Evolutionary conservation across 2,113 vertebrate genomes (phyloP).

Genomic region (Poeciliopsis occidentalis): DNA sequence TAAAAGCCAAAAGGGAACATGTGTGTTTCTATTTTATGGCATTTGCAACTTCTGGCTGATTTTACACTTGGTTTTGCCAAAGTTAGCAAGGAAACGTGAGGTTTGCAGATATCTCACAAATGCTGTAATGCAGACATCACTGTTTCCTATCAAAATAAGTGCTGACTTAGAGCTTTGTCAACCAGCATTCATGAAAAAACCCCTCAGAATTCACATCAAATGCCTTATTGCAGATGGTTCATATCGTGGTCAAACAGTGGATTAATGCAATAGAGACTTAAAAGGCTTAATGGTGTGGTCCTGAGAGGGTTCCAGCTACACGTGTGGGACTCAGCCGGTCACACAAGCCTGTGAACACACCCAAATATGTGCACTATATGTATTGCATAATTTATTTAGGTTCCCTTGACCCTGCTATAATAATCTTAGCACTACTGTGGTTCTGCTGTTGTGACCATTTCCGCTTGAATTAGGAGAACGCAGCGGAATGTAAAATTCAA

Average conservation of each 20-base stretch:
- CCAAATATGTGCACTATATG: slow-evolving; percentile 11
- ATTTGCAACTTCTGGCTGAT: slow-evolving; percentile 13
- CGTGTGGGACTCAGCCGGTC: background rate
- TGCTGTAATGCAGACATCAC: slow-evolving; percentile 3
- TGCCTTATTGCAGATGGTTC: slow-evolving; percentile 11
- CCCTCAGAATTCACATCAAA: slow-evolving; percentile 8
- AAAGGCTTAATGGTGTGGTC: background rate
- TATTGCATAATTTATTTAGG: slow-evolving; percentile 30
- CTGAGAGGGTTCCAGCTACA: slow-evolving; percentile 30
- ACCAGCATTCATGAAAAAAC: background rate
- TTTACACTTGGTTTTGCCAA: slow-evolving; percentile 11
- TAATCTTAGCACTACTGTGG: slow-evolving; percentile 26
- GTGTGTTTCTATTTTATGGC: slow-evolving; percentile 5
- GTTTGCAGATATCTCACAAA: slow-evolving; percentile 14
- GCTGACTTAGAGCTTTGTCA: slow-evolving; percentile 7
- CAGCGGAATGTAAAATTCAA: slow-evolving; percentile 46
- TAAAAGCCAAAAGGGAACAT: background rate
- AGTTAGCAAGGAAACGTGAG: slow-evolving; percentile 22
- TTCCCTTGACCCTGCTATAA: background rate
- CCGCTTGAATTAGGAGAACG: slow-evolving; percentile 37
- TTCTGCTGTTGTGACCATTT: slow-evolving; percentile 30
- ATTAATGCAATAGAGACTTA: background rate
- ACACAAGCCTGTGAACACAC: slow-evolving; percentile 1
- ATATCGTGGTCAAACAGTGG: slow-evolving; percentile 5
- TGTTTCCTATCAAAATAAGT: slow-evolving; percentile 35